Conservation (phyloP, 2,888 invertebrate genomes). For the Diarsia brunnea region DNA sequence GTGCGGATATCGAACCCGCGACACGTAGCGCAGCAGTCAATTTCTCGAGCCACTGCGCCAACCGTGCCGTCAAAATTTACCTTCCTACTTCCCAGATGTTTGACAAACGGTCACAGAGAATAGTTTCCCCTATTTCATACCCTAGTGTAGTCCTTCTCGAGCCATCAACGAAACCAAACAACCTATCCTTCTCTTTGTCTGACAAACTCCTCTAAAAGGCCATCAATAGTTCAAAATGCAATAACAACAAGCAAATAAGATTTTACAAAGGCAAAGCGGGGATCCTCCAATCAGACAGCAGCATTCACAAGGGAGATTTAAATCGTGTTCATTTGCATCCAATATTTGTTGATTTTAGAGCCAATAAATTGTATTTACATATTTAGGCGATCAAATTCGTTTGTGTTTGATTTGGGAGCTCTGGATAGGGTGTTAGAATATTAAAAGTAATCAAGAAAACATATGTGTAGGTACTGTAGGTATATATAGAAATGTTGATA, state of each 20-base stretch:
- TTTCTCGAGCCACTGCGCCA: too few species aligned
- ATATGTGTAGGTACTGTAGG: background rate
- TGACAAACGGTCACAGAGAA: background rate
- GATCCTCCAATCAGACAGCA: conserved; percentile 59
- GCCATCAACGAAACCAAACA: background rate
- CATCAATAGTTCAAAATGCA: conserved; percentile 58
- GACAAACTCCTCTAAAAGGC: conserved; percentile 1
- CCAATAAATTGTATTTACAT: conserved; percentile 57
- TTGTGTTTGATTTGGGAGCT: conserved; percentile 30
- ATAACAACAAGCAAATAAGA: conserved; percentile 68
- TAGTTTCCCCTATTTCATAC: background rate
- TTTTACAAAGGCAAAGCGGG: conserved; percentile 58
- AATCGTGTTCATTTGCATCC: conserved; percentile 50
- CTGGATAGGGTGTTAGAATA: conserved; percentile 12
- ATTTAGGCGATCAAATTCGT: conserved; percentile 40
- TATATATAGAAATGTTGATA: background rate
- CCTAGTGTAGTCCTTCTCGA: background rate
- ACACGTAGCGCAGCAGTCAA: too few species aligned
- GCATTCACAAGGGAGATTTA: conserved; percentile 45
- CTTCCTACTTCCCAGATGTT: background rate
- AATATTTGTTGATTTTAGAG: conserved; percentile 55
- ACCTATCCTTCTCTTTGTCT: background rate
- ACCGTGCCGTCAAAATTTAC: too few species aligned
- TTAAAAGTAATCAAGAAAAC: conserved; percentile 17
- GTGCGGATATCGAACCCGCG: too few species aligned